Conservation (phyloP, 2,888 invertebrate species). For the Galeopsomyia nigrocyanea region DNA sequence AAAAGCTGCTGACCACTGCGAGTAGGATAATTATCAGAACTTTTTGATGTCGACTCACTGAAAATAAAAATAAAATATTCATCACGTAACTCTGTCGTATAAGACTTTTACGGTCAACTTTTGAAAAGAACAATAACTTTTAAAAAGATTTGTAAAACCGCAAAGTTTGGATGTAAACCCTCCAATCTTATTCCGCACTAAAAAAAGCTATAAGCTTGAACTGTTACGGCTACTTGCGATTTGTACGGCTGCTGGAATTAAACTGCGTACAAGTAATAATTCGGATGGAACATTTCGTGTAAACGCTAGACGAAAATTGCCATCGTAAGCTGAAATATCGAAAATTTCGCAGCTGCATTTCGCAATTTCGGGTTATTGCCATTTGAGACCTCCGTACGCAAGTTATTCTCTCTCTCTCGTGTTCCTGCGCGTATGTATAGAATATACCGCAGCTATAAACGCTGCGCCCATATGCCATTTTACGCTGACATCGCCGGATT, state of each 20-base stretch:
- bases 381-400: background rate
- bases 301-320: conserved; percentile 22
- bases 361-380: conserved; percentile 21
- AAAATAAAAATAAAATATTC: conserved; percentile 4
- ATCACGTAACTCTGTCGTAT: too few species aligned
- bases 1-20: conserved; percentile 8
- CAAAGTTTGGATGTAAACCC: too few species aligned
- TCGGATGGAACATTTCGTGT: conserved; percentile 2
- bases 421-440: background rate
- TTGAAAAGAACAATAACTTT: background rate
- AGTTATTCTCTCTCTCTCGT: too few species aligned
- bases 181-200: too few species aligned
- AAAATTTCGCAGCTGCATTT: conserved; percentile 20
- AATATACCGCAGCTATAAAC: background rate
- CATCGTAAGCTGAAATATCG: conserved; percentile 24
- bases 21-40: background rate
- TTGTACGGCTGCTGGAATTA: background rate
- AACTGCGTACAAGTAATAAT: conserved; percentile 20
- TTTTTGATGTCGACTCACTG: conserved; percentile 17
- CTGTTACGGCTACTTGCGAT: background rate
- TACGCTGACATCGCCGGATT: too few species aligned
- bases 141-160: too few species aligned
- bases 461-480: too few species aligned
- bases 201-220: too few species aligned
- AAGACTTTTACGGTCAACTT: too few species aligned